Percentiles rank a stretch among this genome's conserved stretches.
These are phyloP conservation scores for Parnassius apollo DNA, from an alignment of 2,888 invertebrate genomes.

Conservation along the genomic window DNA sequence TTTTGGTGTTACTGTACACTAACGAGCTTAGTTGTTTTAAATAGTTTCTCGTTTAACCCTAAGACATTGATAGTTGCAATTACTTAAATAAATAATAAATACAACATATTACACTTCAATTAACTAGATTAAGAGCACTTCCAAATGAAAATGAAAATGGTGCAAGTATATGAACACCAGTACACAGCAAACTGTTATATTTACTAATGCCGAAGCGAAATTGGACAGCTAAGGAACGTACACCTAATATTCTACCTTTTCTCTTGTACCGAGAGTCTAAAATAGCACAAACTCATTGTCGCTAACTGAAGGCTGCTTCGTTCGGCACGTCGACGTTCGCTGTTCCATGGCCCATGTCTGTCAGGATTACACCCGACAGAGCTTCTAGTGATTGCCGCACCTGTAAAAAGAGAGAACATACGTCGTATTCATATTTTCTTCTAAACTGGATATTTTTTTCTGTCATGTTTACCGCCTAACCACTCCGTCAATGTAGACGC, in stretches of 20 bases:
- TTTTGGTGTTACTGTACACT: too few species aligned
- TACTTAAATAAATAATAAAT: conserved; percentile 1
- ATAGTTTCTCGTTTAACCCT: too few species aligned
- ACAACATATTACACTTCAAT: not conserved
- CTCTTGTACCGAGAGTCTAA: not conserved
- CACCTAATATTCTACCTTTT: not conserved
- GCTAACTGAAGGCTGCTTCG: conserved; percentile 72
- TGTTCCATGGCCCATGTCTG: conserved; percentile 66
- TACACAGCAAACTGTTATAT: not conserved
- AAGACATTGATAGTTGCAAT: not conserved
- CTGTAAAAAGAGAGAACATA: conserved; percentile 63
- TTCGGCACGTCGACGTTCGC: conserved; percentile 64
- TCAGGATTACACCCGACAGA: conserved; percentile 84
- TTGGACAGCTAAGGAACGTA: not conserved
- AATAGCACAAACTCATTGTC: conserved; percentile 17
- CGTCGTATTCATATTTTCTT: too few species aligned
- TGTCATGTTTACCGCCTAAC: too few species aligned
- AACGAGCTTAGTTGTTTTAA: too few species aligned
- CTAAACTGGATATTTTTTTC: too few species aligned
- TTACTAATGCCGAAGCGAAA: not conserved
- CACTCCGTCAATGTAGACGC: too few species aligned
- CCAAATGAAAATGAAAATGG: not conserved
- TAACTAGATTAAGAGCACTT: not conserved
- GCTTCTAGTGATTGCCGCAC: conserved; percentile 91
- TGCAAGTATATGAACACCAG: not conserved